Conservation (phyloP, 2,113 vertebrate species). For the Parotia lawesii region DNA sequence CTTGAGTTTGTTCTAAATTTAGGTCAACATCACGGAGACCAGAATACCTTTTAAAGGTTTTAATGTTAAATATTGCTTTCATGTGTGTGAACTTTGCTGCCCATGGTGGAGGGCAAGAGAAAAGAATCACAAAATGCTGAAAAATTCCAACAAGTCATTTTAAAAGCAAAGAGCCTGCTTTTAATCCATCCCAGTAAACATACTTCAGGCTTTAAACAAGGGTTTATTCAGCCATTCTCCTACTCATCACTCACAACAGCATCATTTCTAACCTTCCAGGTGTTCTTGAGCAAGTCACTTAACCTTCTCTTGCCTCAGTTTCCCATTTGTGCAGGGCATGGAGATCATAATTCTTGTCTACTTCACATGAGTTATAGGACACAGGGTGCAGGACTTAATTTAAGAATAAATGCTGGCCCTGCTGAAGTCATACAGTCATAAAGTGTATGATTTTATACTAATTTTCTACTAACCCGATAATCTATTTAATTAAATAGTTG, state of each 20-base stretch:
- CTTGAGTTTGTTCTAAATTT: neutral
- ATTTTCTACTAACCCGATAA: neutral
- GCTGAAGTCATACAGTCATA: neutral
- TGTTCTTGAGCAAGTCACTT: neutral
- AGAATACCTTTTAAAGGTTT: neutral
- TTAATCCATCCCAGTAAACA: neutral
- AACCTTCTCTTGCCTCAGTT: constrained; percentile 4
- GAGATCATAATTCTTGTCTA: neutral
- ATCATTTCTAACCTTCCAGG: neutral
- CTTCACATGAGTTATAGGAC: neutral
- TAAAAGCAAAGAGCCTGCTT: neutral
- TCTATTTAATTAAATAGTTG: neutral
- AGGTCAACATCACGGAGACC: neutral
- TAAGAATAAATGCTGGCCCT: neutral
- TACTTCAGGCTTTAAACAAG: neutral
- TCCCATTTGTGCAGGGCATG: neutral
- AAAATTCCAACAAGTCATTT: neutral
- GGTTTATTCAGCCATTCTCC: neutral
- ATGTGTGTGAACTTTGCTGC: neutral
- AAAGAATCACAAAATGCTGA: neutral
- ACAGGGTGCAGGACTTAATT: neutral
- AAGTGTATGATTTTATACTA: neutral
- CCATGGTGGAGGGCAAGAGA: neutral
- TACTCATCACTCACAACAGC: neutral
- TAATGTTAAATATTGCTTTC: neutral